Evolutionary conservation across 1,140 invertebrate species (phyloP), one percentile per base, ranked within the genome.

Genomic region (Papilio polyxenes): DNA sequence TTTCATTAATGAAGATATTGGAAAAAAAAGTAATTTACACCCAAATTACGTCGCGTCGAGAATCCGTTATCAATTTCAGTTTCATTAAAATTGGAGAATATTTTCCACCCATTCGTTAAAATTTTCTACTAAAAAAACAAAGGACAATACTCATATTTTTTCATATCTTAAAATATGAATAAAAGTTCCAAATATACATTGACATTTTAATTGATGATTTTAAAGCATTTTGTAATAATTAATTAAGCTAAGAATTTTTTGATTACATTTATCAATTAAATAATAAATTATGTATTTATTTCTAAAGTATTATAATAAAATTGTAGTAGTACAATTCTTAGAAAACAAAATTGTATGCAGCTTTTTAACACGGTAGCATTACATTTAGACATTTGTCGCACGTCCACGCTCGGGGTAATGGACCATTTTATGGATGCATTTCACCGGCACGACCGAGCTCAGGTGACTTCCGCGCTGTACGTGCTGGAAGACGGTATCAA

Each of bases 381-480:
- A 76, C 23, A 31, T 49, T 56, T 7, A 53, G 48, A 56, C 75
- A 77, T 77, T 77, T 77, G 75, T 77, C 20, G 75, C 75, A 77
- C 75, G 75, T 77, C 75, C 75, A 51, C 20, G 20, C 40, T 10
- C 20, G 48, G 5, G 49, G 20, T 75, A 77, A 77, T 49, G n/a
- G 48, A 77, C 20, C 48, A 37, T 53, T 77, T 77, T 77, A 77
- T 53, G 48, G 44, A 0, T 49, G 75, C 49, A 77, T 77, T 31
- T 23, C 44, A 15, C 8, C 48, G 23, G 49, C 44, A 53, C 75
- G 49, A 44, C n/a, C 44, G 44, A 77, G 49, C 75, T 77, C 44
- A 77, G 75, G 75, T 77, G 75, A 77, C 75, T 77, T 77, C 75
- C 75, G 75, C 10, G 5, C 23, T 56, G 49, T 77, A 15, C 20